Evolutionary conservation across 2,797 vertebrate genomes (phyloP).

Genomic region (Chaunax sp.): DNA sequence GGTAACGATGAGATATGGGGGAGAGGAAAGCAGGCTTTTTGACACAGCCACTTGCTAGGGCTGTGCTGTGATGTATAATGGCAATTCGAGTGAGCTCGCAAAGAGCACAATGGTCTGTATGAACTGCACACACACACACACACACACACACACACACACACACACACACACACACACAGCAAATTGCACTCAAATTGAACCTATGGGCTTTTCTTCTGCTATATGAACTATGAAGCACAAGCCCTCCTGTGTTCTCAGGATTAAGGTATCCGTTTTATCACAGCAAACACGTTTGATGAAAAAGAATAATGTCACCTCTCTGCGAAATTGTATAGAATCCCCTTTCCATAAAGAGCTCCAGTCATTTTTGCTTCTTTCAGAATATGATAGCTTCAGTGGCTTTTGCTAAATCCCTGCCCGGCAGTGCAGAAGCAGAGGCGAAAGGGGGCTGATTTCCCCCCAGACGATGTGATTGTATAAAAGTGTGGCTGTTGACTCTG

Average conservation of each 20-base stretch:
- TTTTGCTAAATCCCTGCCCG: slow-evolving; percentile 52
- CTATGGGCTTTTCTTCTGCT: slow-evolving; percentile 52
- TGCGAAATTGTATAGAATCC: slow-evolving; percentile 55
- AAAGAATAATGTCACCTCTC: slow-evolving; percentile 54
- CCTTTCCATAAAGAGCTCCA: slow-evolving; percentile 51
- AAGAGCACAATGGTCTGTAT: slow-evolving; percentile 51
- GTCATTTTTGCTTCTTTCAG: slow-evolving; percentile 57
- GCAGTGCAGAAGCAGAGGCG: slow-evolving; percentile 39
- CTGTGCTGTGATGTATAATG: slow-evolving; percentile 82
- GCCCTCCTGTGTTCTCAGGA: slow-evolving; percentile 42
- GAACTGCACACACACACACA: slow-evolving; percentile 31
- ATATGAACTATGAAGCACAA: slow-evolving; percentile 38
- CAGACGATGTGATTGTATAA: slow-evolving; percentile 70
- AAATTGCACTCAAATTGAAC: slow-evolving; percentile 65
- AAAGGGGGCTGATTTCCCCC: slow-evolving; percentile 68
- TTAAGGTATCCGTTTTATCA: slow-evolving; percentile 62
- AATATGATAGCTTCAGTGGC: slow-evolving; percentile 72
- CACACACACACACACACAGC: slow-evolving; percentile 18
- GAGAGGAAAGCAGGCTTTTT: slow-evolving; percentile 77
- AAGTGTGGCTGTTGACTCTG: slow-evolving; percentile 67
- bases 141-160: slow-evolving; percentile 43
- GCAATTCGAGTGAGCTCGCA: slow-evolving; percentile 75
- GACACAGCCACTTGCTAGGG: slow-evolving; percentile 77
- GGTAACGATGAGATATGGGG: slow-evolving; percentile 87
- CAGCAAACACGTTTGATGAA: slow-evolving; percentile 57